phyloP scores from a whole-genome alignment of 1,140 invertebrate genomes.

The Holcopasites calliopsidis region DNA sequence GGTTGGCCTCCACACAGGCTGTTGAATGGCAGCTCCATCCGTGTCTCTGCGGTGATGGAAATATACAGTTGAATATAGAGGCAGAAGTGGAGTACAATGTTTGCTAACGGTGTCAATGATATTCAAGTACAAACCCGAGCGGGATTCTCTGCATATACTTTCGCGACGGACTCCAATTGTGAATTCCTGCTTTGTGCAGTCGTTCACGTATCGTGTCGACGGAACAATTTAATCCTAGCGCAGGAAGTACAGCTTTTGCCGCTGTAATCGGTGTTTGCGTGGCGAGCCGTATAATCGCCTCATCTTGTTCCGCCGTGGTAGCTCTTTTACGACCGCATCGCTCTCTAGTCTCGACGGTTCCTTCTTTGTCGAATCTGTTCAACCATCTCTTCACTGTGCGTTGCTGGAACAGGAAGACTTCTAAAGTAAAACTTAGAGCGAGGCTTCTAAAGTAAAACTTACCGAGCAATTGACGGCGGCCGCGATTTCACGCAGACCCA shows the following conservation, averaged over 20 bases:
- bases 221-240: conserved; percentile 75
- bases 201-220: conserved; percentile 77
- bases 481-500: conserved; percentile 75
- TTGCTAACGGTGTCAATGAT: neutral
- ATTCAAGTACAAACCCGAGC: conserved; percentile 65
- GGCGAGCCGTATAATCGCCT: conserved; percentile 75
- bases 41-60: conserved; percentile 60
- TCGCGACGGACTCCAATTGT: conserved; percentile 78
- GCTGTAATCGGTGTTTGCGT: conserved; percentile 77
- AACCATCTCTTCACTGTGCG: conserved; percentile 78
- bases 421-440: neutral
- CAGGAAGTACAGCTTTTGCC: conserved; percentile 77
- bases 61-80: neutral
- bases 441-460: conserved; percentile 34
- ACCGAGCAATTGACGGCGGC: conserved; percentile 77
- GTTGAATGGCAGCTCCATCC: conserved; percentile 72
- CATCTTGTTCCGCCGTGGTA: conserved; percentile 76
- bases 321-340: conserved; percentile 77
- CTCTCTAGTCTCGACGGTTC: conserved; percentile 76
- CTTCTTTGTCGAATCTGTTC: conserved; percentile 78
- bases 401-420: conserved; percentile 73
- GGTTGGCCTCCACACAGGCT: conserved; percentile 77
- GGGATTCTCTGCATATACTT: conserved; percentile 78
- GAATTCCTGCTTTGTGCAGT: conserved; percentile 78
- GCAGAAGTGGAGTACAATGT: neutral